phyloP scores from a whole-genome alignment of 2,113 vertebrate genomes.

The Puma concolor region DNA sequence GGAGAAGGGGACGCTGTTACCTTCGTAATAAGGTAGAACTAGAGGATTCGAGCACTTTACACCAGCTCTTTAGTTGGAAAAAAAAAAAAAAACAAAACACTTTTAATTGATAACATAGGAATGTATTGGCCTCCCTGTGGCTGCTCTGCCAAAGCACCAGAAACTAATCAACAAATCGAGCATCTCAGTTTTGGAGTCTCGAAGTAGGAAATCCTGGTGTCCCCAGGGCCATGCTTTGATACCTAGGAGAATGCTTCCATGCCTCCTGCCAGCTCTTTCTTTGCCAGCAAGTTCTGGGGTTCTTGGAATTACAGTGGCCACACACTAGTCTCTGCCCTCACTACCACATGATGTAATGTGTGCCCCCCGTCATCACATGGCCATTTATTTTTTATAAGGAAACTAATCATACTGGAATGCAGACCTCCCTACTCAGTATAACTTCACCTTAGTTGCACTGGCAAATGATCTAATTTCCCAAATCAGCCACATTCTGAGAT shows the following conservation, averaged over 20 bases:
- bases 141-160: neutral
- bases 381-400: neutral
- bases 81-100: neutral
- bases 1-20: neutral
- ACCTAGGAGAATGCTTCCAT: neutral
- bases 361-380: neutral
- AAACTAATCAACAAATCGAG: neutral
- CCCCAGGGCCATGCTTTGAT: neutral
- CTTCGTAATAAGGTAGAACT: too few species aligned
- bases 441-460: neutral
- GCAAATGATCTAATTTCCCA: neutral
- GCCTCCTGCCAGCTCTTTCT: too few species aligned
- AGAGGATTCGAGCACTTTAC: neutral
- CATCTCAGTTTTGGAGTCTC: neutral
- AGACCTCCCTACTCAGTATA: neutral
- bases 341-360: rapidly evolving
- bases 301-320: neutral
- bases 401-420: too few species aligned
- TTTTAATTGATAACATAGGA: neutral
- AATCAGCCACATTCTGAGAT: neutral
- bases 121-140: neutral
- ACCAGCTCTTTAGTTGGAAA: too few species aligned
- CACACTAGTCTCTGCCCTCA: neutral
- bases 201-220: too few species aligned
- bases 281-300: neutral